These are phyloP conservation scores for Paedocypris sp. DNA, from an alignment of 2,113 vertebrate species.

Conservation along the genomic window DNA sequence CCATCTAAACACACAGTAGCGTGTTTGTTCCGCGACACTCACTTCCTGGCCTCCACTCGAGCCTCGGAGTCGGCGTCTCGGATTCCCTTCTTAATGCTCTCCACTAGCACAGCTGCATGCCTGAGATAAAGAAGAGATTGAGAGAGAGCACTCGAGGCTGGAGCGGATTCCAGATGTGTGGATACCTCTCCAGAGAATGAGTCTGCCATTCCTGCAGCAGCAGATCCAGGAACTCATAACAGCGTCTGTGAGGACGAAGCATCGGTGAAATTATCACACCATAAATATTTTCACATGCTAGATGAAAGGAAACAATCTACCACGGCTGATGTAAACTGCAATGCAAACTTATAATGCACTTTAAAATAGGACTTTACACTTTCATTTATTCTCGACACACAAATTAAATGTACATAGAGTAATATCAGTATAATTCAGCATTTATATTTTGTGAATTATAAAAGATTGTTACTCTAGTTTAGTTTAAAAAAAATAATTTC, in stretches of 20 bases:
- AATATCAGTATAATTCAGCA: too few species aligned
- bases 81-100: conserved; percentile 95
- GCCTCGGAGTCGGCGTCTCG: conserved; percentile 92
- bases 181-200: conserved; percentile 65
- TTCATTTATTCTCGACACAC: too few species aligned
- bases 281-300: too few species aligned
- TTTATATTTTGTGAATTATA: too few species aligned
- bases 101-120: conserved; percentile 84
- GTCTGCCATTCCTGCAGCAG: conserved; percentile 71
- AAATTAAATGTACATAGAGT: too few species aligned
- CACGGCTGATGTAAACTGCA: too few species aligned
- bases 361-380: too few species aligned
- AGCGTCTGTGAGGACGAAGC: conserved; percentile 50
- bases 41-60: conserved; percentile 94
- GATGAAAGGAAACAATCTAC: too few species aligned
- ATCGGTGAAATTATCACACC: too few species aligned
- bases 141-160: conserved; percentile 29
- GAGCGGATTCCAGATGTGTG: not conserved
- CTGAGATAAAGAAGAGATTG: conserved; percentile 51
- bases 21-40: conserved; percentile 41
- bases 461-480: too few species aligned
- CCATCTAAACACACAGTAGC: not conserved
- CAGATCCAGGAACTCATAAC: conserved; percentile 66
- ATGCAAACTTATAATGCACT: too few species aligned
- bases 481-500: too few species aligned